phyloP scores from a whole-genome alignment of 2,888 invertebrate genomes.

The Mamestra brassicae region DNA sequence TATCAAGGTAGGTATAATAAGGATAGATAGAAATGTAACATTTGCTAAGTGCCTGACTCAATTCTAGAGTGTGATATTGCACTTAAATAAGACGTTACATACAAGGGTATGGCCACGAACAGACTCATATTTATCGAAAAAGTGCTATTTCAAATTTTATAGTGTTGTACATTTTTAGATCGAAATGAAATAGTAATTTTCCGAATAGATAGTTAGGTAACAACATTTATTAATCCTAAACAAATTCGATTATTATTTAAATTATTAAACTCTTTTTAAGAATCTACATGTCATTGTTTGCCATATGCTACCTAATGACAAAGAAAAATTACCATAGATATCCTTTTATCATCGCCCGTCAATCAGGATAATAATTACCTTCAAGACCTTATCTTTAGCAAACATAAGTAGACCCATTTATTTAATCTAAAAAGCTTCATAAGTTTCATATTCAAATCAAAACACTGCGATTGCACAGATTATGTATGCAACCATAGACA shows the following conservation, averaged over 20 bases:
- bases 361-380: slow-evolving; percentile 14
- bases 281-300: neutral
- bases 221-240: neutral
- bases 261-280: neutral
- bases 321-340: neutral
- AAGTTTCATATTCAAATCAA: slow-evolving; percentile 50
- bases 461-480: slow-evolving; percentile 42
- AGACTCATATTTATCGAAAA: neutral
- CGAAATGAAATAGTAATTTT: neutral
- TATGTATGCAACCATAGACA: slow-evolving; percentile 46
- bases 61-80: slow-evolving; percentile 1
- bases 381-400: slow-evolving; percentile 15
- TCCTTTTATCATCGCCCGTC: neutral
- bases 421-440: slow-evolving; percentile 35
- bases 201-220: neutral
- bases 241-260: neutral
- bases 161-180: neutral
- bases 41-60: slow-evolving; percentile 42
- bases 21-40: slow-evolving; percentile 15
- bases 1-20: neutral
- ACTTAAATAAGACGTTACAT: slow-evolving; percentile 14
- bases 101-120: neutral
- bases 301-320: neutral
- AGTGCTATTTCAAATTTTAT: neutral
- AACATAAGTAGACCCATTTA: slow-evolving; percentile 8